Base-by-base conservation (phyloP, 2,888 invertebrate species). In the Deilephila elpenor region DNA sequence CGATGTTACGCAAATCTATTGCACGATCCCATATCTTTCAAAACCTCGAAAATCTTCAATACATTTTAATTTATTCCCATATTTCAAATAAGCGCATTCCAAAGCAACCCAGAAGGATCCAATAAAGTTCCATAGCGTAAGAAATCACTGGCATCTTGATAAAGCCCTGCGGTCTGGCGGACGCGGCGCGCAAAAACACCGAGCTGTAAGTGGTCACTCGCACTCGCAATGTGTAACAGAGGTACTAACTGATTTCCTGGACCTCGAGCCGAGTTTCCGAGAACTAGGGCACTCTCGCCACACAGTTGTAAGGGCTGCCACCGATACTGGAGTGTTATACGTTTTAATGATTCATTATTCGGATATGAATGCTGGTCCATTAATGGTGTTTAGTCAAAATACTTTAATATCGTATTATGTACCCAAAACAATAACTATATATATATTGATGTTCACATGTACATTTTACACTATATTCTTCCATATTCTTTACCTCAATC, bases 231-330 rank as follows among this genome's bases (percentile, higher is more conserved):
- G 51, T 67, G 32, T 64, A 51, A 64, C 71, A 70, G 64, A 59
- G 61, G 25, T 34, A 37, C 11, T 29, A 71, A 62, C 29, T 44
- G 71, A 71, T 76, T 81, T 80, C 81, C 76, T 75, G 75, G 79
- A 79, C 62, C 62, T 29, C 56, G 53, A 59, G 75, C 76, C 71
- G 73, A 73, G 74, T 77, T 79, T 81, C 82, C 75, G 51, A 76
- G 79, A 81, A 77, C 77, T 74, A 76, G 80, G 77, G 74, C 80
- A 77, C 75, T 75, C 75, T 75, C 74, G 51, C 72, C 59, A 60
- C 70, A 73, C 51, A 71, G 67, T 44, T 19, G 20, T 25, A 25
- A 67, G 72, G 72, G 72, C 59, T 59, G 59, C 7, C 71, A 6
- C 59, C 14, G 11, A 37, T n/a, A 5, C 5, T 29, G 11, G 25